phyloP scores from a whole-genome alignment of 2,888 invertebrate species.

The Tipula lateralis region DNA sequence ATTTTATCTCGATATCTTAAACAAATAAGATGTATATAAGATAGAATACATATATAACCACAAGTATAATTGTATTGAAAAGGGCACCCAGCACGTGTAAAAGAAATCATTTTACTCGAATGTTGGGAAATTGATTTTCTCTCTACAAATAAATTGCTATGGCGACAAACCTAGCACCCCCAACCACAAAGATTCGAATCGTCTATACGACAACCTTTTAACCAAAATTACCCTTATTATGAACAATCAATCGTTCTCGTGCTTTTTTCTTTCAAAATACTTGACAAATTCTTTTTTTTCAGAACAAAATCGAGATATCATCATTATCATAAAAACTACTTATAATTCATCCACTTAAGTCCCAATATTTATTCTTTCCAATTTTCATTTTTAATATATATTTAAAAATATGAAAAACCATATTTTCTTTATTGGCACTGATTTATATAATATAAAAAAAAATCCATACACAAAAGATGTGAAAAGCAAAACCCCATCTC shows the following conservation, averaged over 20 bases:
- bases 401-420: conserved; percentile 15
- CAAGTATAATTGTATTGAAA: too few species aligned
- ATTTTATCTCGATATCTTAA: not conserved
- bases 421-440: conserved; percentile 19
- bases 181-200: not conserved
- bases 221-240: conserved; percentile 24
- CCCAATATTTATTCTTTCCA: conserved; percentile 19
- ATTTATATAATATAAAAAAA: not conserved
- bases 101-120: not conserved
- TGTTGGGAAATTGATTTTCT: not conserved
- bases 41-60: too few species aligned
- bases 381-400: conserved; percentile 14
- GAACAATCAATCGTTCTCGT: not conserved
- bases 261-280: not conserved
- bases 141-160: not conserved
- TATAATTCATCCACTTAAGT: conserved; percentile 24
- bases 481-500: not conserved
- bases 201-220: conserved; percentile 5
- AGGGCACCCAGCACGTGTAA: not conserved
- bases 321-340: conserved; percentile 24
- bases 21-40: not conserved
- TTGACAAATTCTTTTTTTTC: not conserved
- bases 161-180: not conserved
- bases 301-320: conserved; percentile 19
- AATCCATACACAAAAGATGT: not conserved